These are phyloP conservation scores for Acipenser oxyrinchus DNA, from an alignment of 2,797 vertebrate genomes.

Conservation along the genomic window DNA sequence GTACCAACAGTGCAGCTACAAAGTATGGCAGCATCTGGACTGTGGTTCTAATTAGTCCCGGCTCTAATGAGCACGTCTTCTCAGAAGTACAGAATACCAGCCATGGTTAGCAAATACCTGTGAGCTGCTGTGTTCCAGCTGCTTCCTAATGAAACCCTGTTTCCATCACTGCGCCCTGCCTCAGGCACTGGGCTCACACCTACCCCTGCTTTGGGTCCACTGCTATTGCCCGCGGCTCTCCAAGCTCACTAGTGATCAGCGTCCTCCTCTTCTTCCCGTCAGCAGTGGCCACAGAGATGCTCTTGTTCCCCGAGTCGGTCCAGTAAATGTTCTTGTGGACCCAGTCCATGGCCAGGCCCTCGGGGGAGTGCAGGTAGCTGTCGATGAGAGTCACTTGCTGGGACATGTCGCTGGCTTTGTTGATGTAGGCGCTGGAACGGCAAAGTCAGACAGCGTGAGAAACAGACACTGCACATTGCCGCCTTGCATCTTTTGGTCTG, in stretches of 20 bases:
- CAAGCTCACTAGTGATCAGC: constrained; percentile 77
- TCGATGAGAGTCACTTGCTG: constrained; percentile 83
- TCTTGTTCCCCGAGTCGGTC: constrained; percentile 95
- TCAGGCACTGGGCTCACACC: constrained; percentile 62
- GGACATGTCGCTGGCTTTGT: constrained; percentile 80
- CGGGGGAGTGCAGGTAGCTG: constrained; percentile 79
- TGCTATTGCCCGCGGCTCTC: constrained; percentile 86
- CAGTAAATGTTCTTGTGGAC: constrained; percentile 97
- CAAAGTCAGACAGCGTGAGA: neutral
- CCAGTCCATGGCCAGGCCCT: constrained; percentile 95
- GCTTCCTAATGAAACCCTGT: too few relatives aligned
- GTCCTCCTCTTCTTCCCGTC: constrained; percentile 82
- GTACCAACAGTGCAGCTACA: too few relatives aligned
- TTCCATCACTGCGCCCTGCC: neutral
- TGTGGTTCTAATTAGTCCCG: too few relatives aligned
- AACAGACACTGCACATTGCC: neutral
- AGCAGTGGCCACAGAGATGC: constrained; percentile 83
- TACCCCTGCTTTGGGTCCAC: constrained; percentile 90
- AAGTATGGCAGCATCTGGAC: too few relatives aligned
- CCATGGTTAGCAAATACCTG: too few relatives aligned
- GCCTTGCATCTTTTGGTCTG: neutral
- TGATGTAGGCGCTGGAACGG: constrained; percentile 76
- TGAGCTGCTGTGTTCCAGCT: too few relatives aligned
- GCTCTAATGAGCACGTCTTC: too few relatives aligned
- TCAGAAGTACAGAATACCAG: too few relatives aligned